phyloP scores from a whole-genome alignment of 2,113 vertebrate genomes.

The Rhinogobius similis region DNA sequence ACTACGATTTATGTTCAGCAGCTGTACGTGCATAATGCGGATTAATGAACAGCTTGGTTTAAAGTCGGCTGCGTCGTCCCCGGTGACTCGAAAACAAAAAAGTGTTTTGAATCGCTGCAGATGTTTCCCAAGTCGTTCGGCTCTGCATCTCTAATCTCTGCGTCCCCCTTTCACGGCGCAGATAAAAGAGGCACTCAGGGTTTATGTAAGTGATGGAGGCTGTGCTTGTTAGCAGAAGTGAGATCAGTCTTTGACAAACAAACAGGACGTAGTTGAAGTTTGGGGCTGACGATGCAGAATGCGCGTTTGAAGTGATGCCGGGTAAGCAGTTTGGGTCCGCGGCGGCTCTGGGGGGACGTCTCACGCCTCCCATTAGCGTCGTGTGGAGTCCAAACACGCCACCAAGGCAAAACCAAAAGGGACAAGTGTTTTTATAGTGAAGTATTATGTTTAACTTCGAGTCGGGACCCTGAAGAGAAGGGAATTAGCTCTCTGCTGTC shows the following conservation, averaged over 20 bases:
- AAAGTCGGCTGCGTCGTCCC: background rate
- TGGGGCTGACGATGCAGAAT: conserved; percentile 44
- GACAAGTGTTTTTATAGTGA: background rate
- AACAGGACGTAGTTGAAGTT: conserved; percentile 29
- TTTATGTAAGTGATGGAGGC: conserved; percentile 8
- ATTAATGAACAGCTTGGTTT: conserved; percentile 1
- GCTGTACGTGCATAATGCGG: background rate
- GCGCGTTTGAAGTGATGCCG: conserved; percentile 45
- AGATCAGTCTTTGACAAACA: conserved; percentile 46
- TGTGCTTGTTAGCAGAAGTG: conserved; percentile 35
- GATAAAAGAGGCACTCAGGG: conserved; percentile 14
- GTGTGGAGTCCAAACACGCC: background rate
- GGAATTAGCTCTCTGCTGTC: too few relatives aligned
- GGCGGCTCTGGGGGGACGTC: conserved; percentile 38
- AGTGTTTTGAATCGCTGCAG: background rate
- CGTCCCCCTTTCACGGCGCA: background rate
- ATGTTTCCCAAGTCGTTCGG: background rate
- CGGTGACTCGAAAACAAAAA: background rate
- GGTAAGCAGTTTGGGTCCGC: conserved; percentile 33
- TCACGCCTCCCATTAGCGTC: conserved; percentile 17
- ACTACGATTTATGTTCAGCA: background rate
- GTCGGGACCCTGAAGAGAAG: too few relatives aligned
- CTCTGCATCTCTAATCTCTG: background rate
- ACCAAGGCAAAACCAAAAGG: background rate
- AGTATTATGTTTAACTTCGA: too few relatives aligned